Evolutionary conservation across 2,797 vertebrate genomes (phyloP).

Genomic region (Babyrousa celebensis): DNA sequence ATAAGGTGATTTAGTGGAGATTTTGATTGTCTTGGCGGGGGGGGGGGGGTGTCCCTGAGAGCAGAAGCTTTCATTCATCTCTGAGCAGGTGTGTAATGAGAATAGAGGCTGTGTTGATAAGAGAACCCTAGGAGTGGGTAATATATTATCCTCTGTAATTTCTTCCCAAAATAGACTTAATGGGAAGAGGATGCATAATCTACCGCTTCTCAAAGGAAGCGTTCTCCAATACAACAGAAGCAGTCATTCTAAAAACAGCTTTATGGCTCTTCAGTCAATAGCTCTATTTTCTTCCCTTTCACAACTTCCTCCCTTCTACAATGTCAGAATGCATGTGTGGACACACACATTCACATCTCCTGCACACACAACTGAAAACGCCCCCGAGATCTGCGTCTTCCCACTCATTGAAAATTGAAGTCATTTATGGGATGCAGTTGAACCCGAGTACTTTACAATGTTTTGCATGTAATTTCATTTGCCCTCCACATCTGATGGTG

Average conservation of each 20-base stretch:
- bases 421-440: not conserved
- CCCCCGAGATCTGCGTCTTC: not conserved
- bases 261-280: slow-evolving; percentile 74
- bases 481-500: not conserved
- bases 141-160: slow-evolving; percentile 71
- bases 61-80: slow-evolving; percentile 43
- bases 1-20: slow-evolving; percentile 28
- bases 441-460: not conserved
- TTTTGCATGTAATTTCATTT: slow-evolving; percentile 30
- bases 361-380: not conserved
- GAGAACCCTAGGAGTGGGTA: slow-evolving; percentile 58
- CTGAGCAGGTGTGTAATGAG: slow-evolving; percentile 68
- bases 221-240: slow-evolving; percentile 73
- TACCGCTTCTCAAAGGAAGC: slow-evolving; percentile 76
- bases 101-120: slow-evolving; percentile 66
- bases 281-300: slow-evolving; percentile 80
- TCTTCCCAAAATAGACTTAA: slow-evolving; percentile 82
- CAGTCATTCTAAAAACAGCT: slow-evolving; percentile 83
- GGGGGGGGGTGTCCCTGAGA: slow-evolving; percentile 7
- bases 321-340: not conserved
- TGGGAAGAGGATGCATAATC: slow-evolving; percentile 79
- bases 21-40: not conserved
- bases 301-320: slow-evolving; percentile 81
- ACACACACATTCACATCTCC: not conserved
- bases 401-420: not conserved